Evolutionary conservation across 2,797 vertebrate genomes (phyloP).

Genomic region (Zenarchopterus dispar): DNA sequence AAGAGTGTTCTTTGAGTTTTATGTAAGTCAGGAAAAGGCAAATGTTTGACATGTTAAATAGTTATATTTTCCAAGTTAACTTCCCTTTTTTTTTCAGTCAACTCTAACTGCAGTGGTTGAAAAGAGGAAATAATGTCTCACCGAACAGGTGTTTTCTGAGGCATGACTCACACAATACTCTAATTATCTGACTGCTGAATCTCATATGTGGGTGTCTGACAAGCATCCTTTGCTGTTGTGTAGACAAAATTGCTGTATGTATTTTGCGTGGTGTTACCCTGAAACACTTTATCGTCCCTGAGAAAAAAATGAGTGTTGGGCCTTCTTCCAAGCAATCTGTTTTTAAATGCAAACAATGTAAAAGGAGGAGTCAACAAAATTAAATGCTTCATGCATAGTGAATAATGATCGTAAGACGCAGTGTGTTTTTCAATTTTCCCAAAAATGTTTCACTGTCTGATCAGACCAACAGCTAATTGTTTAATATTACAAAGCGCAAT

Average conservation of each 20-base stretch:
- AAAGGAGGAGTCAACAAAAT: constrained; percentile 18
- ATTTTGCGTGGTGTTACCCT: constrained; percentile 9
- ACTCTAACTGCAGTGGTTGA: neutral
- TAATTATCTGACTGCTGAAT: constrained; percentile 22
- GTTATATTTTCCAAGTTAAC: too few species aligned
- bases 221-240: constrained; percentile 19
- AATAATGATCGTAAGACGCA: neutral
- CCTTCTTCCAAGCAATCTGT: constrained; percentile 26
- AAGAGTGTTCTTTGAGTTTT: neutral
- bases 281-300: constrained; percentile 28
- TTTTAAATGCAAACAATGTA: constrained; percentile 32
- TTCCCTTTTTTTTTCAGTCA: neutral
- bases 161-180: constrained; percentile 17
- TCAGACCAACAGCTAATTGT: constrained; percentile 1
- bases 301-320: constrained; percentile 29
- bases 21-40: neutral
- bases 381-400: constrained; percentile 19
- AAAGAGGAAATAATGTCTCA: neutral
- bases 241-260: constrained; percentile 27
- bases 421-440: neutral
- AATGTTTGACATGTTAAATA: neutral
- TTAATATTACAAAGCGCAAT: constrained; percentile 14
- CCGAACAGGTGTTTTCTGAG: constrained; percentile 11
- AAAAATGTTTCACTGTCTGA: neutral
- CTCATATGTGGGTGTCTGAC: constrained; percentile 34